Conservation (phyloP, 2,797 vertebrate species). For the Ceyx erithaca region DNA sequence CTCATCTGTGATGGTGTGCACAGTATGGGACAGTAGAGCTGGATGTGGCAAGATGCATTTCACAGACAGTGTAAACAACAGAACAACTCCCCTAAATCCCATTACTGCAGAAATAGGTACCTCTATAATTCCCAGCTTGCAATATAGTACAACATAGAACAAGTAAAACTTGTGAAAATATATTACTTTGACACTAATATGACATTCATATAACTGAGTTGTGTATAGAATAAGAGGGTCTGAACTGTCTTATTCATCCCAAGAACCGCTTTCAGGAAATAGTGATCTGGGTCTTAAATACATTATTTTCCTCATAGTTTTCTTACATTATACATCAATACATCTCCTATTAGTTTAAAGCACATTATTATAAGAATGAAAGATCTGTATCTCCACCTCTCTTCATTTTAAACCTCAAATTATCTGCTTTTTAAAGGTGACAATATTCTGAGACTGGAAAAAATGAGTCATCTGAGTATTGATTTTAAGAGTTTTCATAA, state of each 20-base stretch:
- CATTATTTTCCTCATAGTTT: not conserved
- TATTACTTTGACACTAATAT: not conserved
- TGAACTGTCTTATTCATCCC: not conserved
- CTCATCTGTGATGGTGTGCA: accelerated
- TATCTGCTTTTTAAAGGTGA: not conserved
- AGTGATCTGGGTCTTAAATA: not conserved
- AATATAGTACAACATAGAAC: not conserved
- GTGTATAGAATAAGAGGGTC: not conserved
- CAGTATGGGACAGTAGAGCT: not conserved
- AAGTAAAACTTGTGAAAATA: not conserved
- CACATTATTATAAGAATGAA: not conserved
- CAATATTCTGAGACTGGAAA: not conserved
- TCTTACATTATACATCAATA: not conserved
- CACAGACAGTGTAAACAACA: accelerated
- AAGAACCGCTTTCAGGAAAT: not conserved
- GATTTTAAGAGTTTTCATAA: not conserved
- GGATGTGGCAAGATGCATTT: not conserved
- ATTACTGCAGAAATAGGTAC: accelerated
- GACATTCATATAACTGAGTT: not conserved
- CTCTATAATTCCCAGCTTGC: not conserved
- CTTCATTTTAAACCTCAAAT: not conserved
- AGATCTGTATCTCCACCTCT: not conserved
- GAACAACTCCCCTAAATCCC: too few relatives aligned
- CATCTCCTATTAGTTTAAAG: not conserved
- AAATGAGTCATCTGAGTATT: not conserved